Evolutionary conservation across 2,113 vertebrate genomes (phyloP).

Genomic region (Caranx melampygus): DNA sequence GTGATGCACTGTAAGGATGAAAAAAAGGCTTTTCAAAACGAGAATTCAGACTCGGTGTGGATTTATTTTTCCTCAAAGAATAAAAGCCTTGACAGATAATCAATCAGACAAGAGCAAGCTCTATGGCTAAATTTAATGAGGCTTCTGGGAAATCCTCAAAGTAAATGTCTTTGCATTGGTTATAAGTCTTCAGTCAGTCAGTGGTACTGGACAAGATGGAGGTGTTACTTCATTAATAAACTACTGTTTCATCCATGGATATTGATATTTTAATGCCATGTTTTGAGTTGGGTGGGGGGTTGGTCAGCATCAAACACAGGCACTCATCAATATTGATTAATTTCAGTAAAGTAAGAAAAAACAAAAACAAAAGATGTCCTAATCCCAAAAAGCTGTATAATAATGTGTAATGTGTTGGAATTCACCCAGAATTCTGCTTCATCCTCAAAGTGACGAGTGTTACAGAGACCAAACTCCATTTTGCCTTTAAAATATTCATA

Average conservation of each 20-base stretch:
- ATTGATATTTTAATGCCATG: not conserved
- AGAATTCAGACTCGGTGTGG: slow-evolving; percentile 1
- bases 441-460: slow-evolving; percentile 30
- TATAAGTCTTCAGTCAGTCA: not conserved
- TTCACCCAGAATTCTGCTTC: slow-evolving; percentile 17
- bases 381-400: not conserved
- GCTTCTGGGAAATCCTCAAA: slow-evolving; percentile 16
- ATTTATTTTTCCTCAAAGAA: slow-evolving; percentile 7
- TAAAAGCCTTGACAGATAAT: slow-evolving; percentile 1
- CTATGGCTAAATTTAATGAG: slow-evolving; percentile 20
- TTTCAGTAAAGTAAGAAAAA: not conserved
- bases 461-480: slow-evolving; percentile 37
- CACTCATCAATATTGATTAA: slow-evolving; percentile 7
- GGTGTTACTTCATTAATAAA: not conserved
- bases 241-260: not conserved
- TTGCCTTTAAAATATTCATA: slow-evolving; percentile 69
- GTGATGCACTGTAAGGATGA: not conserved
- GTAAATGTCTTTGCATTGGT: slow-evolving; percentile 11
- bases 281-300: not conserved
- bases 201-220: not conserved
- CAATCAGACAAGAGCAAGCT: not conserved
- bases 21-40: not conserved
- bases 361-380: not conserved
- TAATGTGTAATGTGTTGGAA: slow-evolving; percentile 7
- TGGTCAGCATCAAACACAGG: not conserved